phyloP scores from a whole-genome alignment of 2,888 invertebrate genomes.

The Lydus trimaculatus region DNA sequence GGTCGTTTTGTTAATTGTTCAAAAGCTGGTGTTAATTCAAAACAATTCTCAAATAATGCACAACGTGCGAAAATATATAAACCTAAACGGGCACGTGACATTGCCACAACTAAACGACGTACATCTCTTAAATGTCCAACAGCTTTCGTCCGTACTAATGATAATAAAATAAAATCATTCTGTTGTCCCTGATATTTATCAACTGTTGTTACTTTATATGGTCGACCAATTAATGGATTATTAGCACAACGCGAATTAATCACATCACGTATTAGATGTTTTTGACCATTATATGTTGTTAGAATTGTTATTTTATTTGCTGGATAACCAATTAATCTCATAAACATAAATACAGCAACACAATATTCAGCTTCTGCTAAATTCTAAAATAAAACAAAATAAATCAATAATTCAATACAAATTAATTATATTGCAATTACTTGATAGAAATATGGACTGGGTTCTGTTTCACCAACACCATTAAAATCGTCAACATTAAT shows the following conservation, averaged over 20 bases:
- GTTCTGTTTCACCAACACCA: constrained; percentile 95
- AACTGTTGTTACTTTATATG: constrained; percentile 94
- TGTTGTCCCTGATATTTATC: constrained; percentile 99
- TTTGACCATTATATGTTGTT: constrained; percentile 99
- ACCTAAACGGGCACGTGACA: constrained; percentile 96
- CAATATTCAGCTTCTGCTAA: constrained; percentile 92
- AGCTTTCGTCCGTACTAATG: constrained; percentile 92
- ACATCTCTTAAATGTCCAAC: constrained; percentile 99
- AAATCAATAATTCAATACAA: constrained; percentile 18
- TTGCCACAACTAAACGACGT: constrained; percentile 94
- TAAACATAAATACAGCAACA: constrained; percentile 98
- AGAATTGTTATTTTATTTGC: constrained; percentile 96
- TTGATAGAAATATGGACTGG: constrained; percentile 98
- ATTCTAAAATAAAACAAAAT: constrained; percentile 64
- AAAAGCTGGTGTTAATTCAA: constrained; percentile 95
- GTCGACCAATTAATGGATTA: constrained; percentile 94
- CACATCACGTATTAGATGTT: constrained; percentile 95
- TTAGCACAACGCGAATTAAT: constrained; percentile 91
- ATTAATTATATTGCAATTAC: constrained; percentile 62
- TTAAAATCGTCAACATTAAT: constrained; percentile 97
- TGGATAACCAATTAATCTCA: constrained; percentile 96
- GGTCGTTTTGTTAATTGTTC: constrained; percentile 86
- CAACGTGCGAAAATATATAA: constrained; percentile 95
- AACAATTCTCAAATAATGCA: constrained; percentile 93
- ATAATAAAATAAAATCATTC: constrained; percentile 97